These are phyloP conservation scores for Bolborhynchus lineola DNA, from an alignment of 2,113 vertebrate species.

Conservation along the genomic window DNA sequence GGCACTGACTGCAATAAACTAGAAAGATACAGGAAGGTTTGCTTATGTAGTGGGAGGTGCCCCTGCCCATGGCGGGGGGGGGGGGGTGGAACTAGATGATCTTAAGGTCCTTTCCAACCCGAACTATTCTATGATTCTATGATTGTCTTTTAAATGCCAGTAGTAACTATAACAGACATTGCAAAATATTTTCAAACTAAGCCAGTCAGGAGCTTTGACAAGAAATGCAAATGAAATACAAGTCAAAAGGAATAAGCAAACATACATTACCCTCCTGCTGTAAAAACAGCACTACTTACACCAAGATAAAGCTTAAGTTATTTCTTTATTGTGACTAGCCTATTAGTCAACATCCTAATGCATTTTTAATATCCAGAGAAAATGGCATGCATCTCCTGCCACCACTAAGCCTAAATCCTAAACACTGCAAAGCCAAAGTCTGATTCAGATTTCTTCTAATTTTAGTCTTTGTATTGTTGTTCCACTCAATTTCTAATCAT, in stretches of 20 bases:
- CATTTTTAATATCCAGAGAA: not conserved
- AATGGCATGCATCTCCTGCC: not conserved
- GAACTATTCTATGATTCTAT: too few species aligned
- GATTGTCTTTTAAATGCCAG: not conserved
- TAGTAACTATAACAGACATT: not conserved
- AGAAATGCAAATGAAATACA: not conserved
- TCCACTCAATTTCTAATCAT: not conserved
- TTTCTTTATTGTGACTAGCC: not conserved
- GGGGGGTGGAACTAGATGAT: too few species aligned
- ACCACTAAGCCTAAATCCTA: not conserved
- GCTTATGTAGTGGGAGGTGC: not conserved
- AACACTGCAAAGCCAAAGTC: not conserved
- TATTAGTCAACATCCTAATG: not conserved
- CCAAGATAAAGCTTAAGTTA: not conserved
- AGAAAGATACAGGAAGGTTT: not conserved
- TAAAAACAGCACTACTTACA: not conserved
- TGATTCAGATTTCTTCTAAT: not conserved
- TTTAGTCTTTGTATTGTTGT: not conserved
- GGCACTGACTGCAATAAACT: not conserved
- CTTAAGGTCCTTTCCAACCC: too few species aligned
- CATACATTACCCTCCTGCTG: not conserved
- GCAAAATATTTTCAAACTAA: not conserved
- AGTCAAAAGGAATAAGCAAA: not conserved
- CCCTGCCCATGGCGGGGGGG: too few species aligned
- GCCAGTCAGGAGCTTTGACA: not conserved